Evolutionary conservation across 92 coral and sea anemone genomes (phyloP), one percentile per base, ranked within the genome.

Genomic region (Phenganax subtilis): DNA sequence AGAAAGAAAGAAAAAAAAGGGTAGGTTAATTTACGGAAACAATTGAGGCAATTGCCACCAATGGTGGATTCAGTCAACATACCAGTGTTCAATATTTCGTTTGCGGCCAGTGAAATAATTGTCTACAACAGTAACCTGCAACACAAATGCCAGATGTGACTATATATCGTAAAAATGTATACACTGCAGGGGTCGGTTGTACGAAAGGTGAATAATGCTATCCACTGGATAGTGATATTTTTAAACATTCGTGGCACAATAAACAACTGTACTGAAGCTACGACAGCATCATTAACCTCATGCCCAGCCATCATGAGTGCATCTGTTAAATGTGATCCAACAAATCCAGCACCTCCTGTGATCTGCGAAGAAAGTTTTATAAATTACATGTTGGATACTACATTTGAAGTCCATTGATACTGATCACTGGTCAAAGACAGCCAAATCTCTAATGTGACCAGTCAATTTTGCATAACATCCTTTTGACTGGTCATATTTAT

Each of bases 341-440:
- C 98, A 80, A 93, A 93, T n/a, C 98, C 98, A 52, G 98, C 97
- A 10, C 98, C 98, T 59, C 98, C 98, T 12, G 98, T 91, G 57
- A 93, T 87, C 97, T 93, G 82, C 54, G 68, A 51, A 51, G 16
- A 62, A 75, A 71, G 31, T 27, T 27, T 25, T 66, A 66, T 9
- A 66, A 3, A 27, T 64, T 3, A 29, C 70, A 14, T 14, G 47
- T 37, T 37, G 47, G 47, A 37, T 37, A 37, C 47, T 37, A 37
- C 47, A 37, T 37, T 37, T 37, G 47, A 37, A 37, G 47, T 37
- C 47, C 47, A 1, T 37, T 37, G 47, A 37, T 5, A 37, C 47
- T 1, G 2, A 37, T 37, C 5, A 37, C 3, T 37, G 3, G 2
- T 37, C 47, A 2, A 37, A 37, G 47, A 2, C 47, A 37, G 47